A percentile compares a stretch with the other conserved stretches of the same genome.
phyloP scores from a whole-genome alignment of 2,113 vertebrate genomes.

The Labeo catla region DNA sequence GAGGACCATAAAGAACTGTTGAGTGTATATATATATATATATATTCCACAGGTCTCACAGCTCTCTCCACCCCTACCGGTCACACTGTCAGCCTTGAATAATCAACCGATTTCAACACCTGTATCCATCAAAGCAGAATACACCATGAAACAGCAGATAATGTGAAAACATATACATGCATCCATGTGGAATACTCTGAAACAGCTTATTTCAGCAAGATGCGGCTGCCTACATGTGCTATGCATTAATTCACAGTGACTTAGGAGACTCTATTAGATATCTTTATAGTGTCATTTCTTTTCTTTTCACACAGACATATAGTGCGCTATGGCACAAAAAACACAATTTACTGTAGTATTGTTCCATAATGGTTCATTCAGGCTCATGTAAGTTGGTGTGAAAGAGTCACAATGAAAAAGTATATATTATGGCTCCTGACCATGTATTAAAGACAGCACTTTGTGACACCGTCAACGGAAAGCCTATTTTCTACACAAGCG shows the following conservation, averaged over 20 bases:
- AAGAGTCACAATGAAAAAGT: conserved; percentile 28
- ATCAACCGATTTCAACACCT: background rate
- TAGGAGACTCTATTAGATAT: conserved; percentile 21
- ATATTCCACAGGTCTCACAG: background rate
- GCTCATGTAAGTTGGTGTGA: conserved; percentile 4
- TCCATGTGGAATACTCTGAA: background rate
- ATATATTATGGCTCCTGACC: conserved; percentile 4
- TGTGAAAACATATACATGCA: background rate
- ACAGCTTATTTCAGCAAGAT: background rate
- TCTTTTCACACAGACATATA: conserved; percentile 35
- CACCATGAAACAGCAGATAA: background rate
- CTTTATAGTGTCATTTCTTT: conserved; percentile 50
- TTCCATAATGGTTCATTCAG: conserved; percentile 32
- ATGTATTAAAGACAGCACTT: conserved; percentile 27
- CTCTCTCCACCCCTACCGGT: background rate
- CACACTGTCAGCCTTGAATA: background rate
- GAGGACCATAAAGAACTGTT: no score
- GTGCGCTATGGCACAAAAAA: conserved; percentile 7
- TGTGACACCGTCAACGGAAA: background rate
- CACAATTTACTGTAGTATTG: conserved; percentile 39
- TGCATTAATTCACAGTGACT: conserved; percentile 17
- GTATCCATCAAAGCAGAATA: background rate
- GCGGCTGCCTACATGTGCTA: background rate
- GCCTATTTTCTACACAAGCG: background rate
- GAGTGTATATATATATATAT: no score